Evolutionary conservation across 2,797 vertebrate genomes (phyloP), one percentile per base, ranked within the genome.

Genomic region (Borostomias antarcticus): DNA sequence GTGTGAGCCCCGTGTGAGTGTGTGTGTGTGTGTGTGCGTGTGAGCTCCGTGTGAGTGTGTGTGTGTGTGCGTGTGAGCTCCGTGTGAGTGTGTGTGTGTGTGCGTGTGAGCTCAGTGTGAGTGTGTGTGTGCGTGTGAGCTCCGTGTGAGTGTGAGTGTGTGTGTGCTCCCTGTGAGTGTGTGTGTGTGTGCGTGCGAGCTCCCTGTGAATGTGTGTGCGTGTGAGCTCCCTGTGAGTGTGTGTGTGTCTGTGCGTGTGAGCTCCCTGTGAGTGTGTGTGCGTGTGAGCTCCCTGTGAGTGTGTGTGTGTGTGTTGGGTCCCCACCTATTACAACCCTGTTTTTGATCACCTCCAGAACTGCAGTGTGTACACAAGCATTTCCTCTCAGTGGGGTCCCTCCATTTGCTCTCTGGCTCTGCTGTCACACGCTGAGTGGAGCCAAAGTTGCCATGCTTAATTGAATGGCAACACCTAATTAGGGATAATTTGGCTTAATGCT

Each of bases 401-500:
- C 60, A 68, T 72, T 65, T 66, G 66, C 65, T 40, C 58, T 71
- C 50, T 68, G 68, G 69, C 72, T 66, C 64, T 48, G 64, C 62
- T 47, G 64, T 53, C 59, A 30, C 72, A 75, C 53, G 64, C 75
- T 70, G 76, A 64, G 73, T 69, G 60, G 59, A 69, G 79, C 72
- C 71, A 74, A 78, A 59, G 60, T 56, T 56, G 59, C 69, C 70
- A 70, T 66, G 77, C 76, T 77, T 73, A 75, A 73, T 79, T 82
- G 74, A 77, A 75, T 73, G 75, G 74, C 66, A 69, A 70, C 66
- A 58, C 74, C 72, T 82, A 80, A 82, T 79, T 75, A 82, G 63
- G 79, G 62, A 54, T 74, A 63, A 82, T 75, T 66, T 68, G 64
- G 65, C 72, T 79, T 68, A 76, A 71, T 71, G 74, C 70, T 70